A percentile compares a stretch with the other conserved stretches of the same genome.
Conservation (phyloP, 35 echinoderm and acorn worm species). For the Anneissia japonica region DNA sequence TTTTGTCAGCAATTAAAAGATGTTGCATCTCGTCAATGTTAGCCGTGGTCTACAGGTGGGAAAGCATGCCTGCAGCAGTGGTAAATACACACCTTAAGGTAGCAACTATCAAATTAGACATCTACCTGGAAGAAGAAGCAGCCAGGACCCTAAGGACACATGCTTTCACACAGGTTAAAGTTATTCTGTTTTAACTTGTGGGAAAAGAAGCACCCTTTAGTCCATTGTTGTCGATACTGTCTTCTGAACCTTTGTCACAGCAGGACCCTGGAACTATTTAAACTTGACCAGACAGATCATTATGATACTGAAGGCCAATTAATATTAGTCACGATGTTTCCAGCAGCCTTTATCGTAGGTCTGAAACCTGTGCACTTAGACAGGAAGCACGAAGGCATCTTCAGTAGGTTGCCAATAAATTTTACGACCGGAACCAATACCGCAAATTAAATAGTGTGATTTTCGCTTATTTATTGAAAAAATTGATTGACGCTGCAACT, state of each 20-base stretch:
- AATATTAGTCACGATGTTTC: not conserved
- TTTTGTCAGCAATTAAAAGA: not conserved
- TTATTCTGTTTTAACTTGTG: not conserved
- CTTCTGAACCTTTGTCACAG: not conserved
- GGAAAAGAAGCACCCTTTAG: not conserved
- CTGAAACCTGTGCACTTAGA: not conserved
- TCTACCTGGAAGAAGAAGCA: not conserved
- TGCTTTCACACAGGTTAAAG: not conserved
- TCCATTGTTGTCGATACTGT: not conserved
- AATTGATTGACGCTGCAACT: not conserved
- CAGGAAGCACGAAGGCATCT: not conserved
- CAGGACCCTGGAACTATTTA: not conserved
- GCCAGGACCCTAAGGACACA: not conserved
- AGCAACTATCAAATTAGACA: not conserved
- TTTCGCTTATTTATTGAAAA: not conserved
- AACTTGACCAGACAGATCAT: not conserved
- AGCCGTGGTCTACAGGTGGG: not conserved
- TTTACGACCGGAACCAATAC: not conserved
- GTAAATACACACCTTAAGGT: not conserved
- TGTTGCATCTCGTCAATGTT: not conserved
- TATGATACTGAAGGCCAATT: not conserved
- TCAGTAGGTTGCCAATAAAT: not conserved
- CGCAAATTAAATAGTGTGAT: not conserved
- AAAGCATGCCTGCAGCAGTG: not conserved
- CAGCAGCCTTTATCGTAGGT: not conserved